A percentile compares a stretch with the other conserved stretches of the same genome.
phyloP scores from a whole-genome alignment of 2,113 vertebrate genomes.

The Prinia subflava region DNA sequence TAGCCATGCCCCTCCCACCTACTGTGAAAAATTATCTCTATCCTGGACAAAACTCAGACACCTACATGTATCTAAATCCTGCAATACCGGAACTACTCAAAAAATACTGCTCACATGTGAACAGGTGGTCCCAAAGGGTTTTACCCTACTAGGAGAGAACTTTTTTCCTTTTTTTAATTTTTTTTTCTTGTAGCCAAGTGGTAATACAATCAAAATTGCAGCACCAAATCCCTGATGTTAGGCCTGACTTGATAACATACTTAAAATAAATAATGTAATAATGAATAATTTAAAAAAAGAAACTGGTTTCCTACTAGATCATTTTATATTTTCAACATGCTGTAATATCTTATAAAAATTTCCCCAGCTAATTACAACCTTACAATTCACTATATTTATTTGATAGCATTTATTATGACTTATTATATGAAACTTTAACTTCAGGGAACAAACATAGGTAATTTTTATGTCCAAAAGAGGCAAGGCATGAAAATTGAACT shows the following conservation, averaged over 20 bases:
- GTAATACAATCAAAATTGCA: background rate
- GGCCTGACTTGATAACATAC: background rate
- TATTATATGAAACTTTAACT: background rate
- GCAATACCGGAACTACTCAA: background rate
- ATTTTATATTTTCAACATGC: background rate
- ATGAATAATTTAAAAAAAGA: background rate
- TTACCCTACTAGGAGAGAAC: background rate
- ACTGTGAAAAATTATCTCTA: background rate
- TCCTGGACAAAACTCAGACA: background rate
- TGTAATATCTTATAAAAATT: background rate
- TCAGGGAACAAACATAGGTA: background rate
- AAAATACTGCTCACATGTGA: background rate
- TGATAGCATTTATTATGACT: background rate
- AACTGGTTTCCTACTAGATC: background rate
- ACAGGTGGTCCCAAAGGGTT: background rate
- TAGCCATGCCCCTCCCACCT: background rate
- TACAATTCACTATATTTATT: background rate
- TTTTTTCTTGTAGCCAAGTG: background rate
- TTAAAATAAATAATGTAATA: background rate
- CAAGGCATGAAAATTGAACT: background rate
- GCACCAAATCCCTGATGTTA: background rate
- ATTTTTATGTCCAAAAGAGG: background rate
- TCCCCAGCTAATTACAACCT: background rate
- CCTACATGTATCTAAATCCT: background rate
- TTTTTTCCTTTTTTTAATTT: background rate